Percentiles rank a stretch among this genome's conserved stretches.
These are phyloP conservation scores for Drosophila neonasuta DNA, from an alignment of 2,888 invertebrate species.

Conservation along the genomic window DNA sequence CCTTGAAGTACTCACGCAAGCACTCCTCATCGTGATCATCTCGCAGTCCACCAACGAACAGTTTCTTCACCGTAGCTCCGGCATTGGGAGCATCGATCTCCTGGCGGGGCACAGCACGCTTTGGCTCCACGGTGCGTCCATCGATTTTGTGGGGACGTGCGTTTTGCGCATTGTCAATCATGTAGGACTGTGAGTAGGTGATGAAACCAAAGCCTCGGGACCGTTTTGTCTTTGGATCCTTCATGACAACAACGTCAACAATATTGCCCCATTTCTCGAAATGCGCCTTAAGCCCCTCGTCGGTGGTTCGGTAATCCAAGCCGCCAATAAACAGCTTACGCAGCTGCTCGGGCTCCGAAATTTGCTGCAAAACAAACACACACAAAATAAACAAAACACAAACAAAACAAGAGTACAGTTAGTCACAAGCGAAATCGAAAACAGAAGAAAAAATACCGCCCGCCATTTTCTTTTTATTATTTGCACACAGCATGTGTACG, in stretches of 20 bases:
- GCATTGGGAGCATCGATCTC: conserved; percentile 96
- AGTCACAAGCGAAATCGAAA: conserved; percentile 54
- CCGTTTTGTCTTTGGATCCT: conserved; percentile 95
- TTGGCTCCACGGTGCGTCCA: conserved; percentile 96
- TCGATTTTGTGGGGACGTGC: conserved; percentile 96
- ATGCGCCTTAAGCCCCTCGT: conserved; percentile 94
- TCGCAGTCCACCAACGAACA: conserved; percentile 96
- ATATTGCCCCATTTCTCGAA: conserved; percentile 99
- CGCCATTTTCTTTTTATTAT: conserved; percentile 68
- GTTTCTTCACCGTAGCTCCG: conserved; percentile 95
- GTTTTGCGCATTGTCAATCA: conserved; percentile 98
- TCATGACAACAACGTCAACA: conserved; percentile 98
- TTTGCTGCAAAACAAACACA: conserved; percentile 58
- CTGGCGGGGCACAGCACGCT: conserved; percentile 96
- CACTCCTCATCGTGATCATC: conserved; percentile 96
- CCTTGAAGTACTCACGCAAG: conserved; percentile 90
- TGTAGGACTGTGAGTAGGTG: conserved; percentile 94
- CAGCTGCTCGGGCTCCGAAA: conserved; percentile 86
- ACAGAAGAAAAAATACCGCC: conserved; percentile 46
- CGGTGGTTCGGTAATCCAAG: conserved; percentile 95
- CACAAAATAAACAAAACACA: conserved; percentile 22
- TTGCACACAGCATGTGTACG: conserved; percentile 38
- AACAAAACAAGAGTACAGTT: conserved; percentile 47
- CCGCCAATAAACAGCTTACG: conserved; percentile 98
- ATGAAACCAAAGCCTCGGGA: conserved; percentile 99